Conservation (phyloP, 1,140 invertebrate species). For the Thalassaphorura encarpata region DNA sequence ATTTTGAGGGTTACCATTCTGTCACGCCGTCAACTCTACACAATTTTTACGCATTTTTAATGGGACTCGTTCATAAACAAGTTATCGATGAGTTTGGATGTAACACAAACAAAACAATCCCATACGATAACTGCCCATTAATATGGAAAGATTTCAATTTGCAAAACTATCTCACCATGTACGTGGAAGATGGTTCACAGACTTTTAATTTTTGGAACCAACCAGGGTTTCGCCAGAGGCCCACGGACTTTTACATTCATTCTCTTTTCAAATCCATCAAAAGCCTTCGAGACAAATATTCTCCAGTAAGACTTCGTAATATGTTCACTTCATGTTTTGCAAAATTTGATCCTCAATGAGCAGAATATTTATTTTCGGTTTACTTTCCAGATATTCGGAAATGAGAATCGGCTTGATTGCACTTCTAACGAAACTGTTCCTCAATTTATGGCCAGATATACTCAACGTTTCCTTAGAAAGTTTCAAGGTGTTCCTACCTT, state of each 20-base stretch:
- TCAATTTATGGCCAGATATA: constrained; percentile 7
- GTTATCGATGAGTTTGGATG: constrained; percentile 12
- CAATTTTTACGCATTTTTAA: background rate
- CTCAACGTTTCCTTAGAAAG: background rate
- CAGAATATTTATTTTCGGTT: no score
- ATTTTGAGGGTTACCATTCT: constrained; percentile 10
- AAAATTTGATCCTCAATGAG: no score
- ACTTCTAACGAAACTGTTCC: constrained; percentile 3
- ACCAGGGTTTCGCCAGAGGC: constrained; percentile 39
- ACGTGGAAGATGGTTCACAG: constrained; percentile 42
- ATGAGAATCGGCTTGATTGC: background rate
- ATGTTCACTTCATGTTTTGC: no score
- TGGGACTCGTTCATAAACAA: background rate
- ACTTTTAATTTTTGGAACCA: constrained; percentile 42
- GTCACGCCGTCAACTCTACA: background rate
- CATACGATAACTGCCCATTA: constrained; percentile 34
- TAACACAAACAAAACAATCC: constrained; percentile 24
- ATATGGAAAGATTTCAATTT: constrained; percentile 44
- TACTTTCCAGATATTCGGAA: no score
- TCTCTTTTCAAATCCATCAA: constrained; percentile 41
- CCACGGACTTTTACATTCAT: constrained; percentile 42
- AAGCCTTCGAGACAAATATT: constrained; percentile 9
- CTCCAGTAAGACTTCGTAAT: background rate
- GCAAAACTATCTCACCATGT: constrained; percentile 42
- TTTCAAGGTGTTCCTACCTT: constrained; percentile 1